Base-by-base conservation (phyloP, 53 echinoderm and acorn worm species). In the Zoroaster sp. region DNA sequence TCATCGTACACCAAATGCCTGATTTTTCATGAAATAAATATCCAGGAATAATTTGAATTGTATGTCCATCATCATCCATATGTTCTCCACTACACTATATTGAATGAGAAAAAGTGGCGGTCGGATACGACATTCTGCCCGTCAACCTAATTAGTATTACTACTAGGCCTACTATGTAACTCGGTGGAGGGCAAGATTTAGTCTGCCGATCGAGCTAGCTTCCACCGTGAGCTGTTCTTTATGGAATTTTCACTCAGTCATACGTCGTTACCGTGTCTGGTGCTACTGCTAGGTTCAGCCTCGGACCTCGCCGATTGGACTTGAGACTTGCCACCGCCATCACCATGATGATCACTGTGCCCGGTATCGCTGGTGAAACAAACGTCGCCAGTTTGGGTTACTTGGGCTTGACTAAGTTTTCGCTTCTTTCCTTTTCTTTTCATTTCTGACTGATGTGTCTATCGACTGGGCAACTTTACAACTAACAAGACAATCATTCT, bases 341-440 rank as follows among this genome's bases (percentile, higher is more conserved):
- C 20, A 5, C 6, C 13, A 14, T 17, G 45, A 17, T 42, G 42
- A 53, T 5, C 20, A 5, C 6, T 32, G 34, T 17, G 45, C 33
- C 66, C 67, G 33, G 66, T 18, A 35, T 55, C 39, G 39, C 31
- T 40, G 54, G 38, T 40, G 43, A 14, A 63, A 30, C 40, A 25
- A 28, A 21, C 63, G n/a, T n/a, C n/a, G n/a, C n/a, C n/a, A n/a
- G n/a, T n/a, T n/a, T n/a, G n/a, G n/a, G n/a, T n/a, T n/a, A n/a
- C n/a, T n/a, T n/a, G n/a, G 35, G 43, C 66, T 67, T 81, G 81
- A 66, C 68, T 44, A 15, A 81, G 15, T 37, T 81, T 81, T 14
- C 81, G 81, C 44, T 81, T 81, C 14, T 81, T 67, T 25, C 9
- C 67, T 41, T 66, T 81, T 31, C 66, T 39, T 81, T 81, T 81